Evolutionary conservation across 2,113 vertebrate species (phyloP), one percentile per base, ranked within the genome.

Genomic region (Cyanoderma ruficeps): DNA sequence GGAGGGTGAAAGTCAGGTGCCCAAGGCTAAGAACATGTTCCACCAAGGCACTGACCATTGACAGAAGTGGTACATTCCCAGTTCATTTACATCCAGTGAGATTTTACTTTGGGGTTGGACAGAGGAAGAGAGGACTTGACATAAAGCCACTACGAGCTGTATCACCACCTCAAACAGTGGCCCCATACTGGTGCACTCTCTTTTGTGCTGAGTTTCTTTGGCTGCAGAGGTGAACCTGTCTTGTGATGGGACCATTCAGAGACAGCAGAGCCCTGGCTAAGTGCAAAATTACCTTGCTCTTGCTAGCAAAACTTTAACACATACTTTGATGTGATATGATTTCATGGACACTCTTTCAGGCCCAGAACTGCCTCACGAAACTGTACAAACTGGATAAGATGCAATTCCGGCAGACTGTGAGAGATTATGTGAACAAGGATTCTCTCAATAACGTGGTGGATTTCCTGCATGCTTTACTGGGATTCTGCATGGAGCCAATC

Each of bases 361-460:
- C 99, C 82, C 99, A 99, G 97, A 99, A 98, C 96, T 99, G 99
- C 97, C 98, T 99, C 91, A 99, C 99, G 42, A 99, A 98, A 93
- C 98, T 99, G 70, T 99, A 99, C 96, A 99, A 99, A 97, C 97
- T 99, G 98, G 99, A 99, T 98, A 99, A 99, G 94, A 97, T 99
- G 91, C 99, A 99, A 92, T 99, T 99, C 96, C 99, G 99, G 11
- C 99, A 99, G 96, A 99, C 99, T 30, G 99, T 99, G 98, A 98
- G 99, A 92, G 99, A 99, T 94, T 99, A 99, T 74, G 99, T 99
- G 96, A 99, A 99, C 98, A 99, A 99, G 96, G 99, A 99, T 96
- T 99, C 99, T 49, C 99, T 99, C 94, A 99, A 99, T 98, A 99
- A 99, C 20, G 99, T 99, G 87, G 99, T 99, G 97, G 99, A 99